Evolutionary conservation across 2,888 invertebrate species (phyloP).

Genomic region (Apamea sordens): DNA sequence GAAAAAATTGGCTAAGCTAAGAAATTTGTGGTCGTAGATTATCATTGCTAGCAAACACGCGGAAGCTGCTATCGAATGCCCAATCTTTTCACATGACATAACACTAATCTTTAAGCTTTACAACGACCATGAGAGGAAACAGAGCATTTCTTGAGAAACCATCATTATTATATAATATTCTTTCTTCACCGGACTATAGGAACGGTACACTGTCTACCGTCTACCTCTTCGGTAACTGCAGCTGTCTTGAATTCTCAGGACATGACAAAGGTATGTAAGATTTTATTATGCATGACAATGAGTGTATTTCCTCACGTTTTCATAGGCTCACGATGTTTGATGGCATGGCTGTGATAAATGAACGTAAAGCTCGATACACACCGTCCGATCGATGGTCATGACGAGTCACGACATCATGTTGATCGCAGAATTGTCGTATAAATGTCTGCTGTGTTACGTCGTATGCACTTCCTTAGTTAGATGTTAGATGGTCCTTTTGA

Average conservation of each 20-base stretch:
- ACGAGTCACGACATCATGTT: conserved; percentile 20
- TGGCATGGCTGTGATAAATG: conserved; percentile 22
- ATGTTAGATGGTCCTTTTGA: too few species aligned
- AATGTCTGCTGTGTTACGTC: conserved; percentile 32
- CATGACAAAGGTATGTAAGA: conserved; percentile 18
- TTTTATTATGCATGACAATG: conserved; percentile 59
- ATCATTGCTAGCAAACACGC: not conserved
- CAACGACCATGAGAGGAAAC: not conserved
- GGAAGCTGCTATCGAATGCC: not conserved
- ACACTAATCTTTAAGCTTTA: not conserved
- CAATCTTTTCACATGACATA: not conserved
- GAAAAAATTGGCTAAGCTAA: not conserved
- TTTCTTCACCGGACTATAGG: not conserved
- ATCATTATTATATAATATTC: not conserved
- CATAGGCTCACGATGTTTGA: conserved; percentile 43
- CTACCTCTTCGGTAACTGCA: not conserved
- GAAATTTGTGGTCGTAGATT: not conserved
- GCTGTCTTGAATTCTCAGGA: conserved; percentile 25
- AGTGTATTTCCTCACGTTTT: conserved; percentile 57
- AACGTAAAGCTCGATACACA: conserved; percentile 22
- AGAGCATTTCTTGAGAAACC: not conserved
- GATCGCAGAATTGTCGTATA: conserved; percentile 14
- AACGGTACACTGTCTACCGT: not conserved
- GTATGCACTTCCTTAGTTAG: not conserved
- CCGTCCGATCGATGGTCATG: not conserved